Conservation (phyloP, 2,797 vertebrate species). For the Taenioides sp. region DNA sequence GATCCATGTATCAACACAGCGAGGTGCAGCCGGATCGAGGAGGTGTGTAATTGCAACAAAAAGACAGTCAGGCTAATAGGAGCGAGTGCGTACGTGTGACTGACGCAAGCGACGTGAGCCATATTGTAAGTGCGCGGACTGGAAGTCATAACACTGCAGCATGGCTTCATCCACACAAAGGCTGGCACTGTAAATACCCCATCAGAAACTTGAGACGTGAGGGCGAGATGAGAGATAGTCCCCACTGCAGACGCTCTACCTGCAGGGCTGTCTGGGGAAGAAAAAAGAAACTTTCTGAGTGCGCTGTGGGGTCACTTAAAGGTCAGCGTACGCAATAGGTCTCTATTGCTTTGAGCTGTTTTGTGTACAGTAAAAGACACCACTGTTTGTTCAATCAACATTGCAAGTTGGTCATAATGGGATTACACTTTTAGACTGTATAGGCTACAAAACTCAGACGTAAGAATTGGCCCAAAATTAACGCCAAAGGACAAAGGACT, state of each 20-base stretch:
- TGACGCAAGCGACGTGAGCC: slow-evolving; percentile 66
- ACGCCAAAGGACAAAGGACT: neutral
- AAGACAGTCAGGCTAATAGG: slow-evolving; percentile 66
- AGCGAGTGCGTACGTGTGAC: slow-evolving; percentile 51
- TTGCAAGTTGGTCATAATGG: neutral
- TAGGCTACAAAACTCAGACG: neutral
- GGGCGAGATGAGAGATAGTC: slow-evolving; percentile 68
- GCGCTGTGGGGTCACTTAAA: slow-evolving; percentile 46
- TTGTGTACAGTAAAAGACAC: neutral
- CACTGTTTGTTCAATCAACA: neutral
- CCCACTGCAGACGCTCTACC: slow-evolving; percentile 56
- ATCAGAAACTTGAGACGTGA: slow-evolving; percentile 70
- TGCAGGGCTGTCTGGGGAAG: slow-evolving; percentile 42
- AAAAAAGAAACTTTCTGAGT: slow-evolving; percentile 32
- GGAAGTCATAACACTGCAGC: slow-evolving; percentile 71
- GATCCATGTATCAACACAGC: slow-evolving; percentile 74
- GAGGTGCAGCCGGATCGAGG: slow-evolving; percentile 70
- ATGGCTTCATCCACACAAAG: slow-evolving; percentile 61
- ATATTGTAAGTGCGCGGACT: slow-evolving; percentile 54
- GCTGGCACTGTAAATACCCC: slow-evolving; percentile 59
- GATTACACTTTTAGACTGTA: neutral
- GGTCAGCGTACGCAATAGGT: slow-evolving; percentile 36
- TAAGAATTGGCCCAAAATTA: neutral
- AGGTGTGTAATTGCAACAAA: slow-evolving; percentile 72
- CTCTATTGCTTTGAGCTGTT: slow-evolving; percentile 13